phyloP scores from a whole-genome alignment of 2,113 vertebrate genomes.

The Tachycineta bicolor region DNA sequence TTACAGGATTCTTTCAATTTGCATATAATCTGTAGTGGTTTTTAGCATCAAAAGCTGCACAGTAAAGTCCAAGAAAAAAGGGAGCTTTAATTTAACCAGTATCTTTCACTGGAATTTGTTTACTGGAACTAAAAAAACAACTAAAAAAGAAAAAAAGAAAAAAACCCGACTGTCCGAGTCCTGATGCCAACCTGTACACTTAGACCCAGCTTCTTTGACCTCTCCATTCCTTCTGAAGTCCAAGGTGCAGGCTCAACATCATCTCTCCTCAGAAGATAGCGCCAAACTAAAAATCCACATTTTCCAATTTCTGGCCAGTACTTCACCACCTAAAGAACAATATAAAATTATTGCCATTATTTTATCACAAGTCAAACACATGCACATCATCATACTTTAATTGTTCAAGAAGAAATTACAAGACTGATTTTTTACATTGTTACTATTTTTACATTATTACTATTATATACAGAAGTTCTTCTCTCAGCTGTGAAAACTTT shows the following conservation, averaged over 20 bases:
- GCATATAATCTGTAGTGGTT: background rate
- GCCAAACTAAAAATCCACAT: constrained; percentile 97
- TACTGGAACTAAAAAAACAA: background rate
- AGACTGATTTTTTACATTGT: background rate
- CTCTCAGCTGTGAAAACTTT: background rate
- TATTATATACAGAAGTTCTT: background rate
- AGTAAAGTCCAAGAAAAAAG: background rate
- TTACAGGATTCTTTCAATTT: background rate
- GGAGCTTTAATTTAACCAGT: background rate
- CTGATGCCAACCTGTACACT: constrained; percentile 85
- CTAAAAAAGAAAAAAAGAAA: background rate
- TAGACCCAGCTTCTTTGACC: constrained; percentile 91
- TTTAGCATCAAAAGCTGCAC: background rate
- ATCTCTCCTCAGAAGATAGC: constrained; percentile 94
- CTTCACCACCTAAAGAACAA: constrained; percentile 90
- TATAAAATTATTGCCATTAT: background rate
- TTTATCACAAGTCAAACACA: background rate
- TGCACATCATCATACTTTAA: background rate
- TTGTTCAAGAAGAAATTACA: background rate
- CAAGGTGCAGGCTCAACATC: constrained; percentile 96
- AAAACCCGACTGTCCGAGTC: background rate
- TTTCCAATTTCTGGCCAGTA: constrained; percentile 99
- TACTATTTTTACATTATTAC: background rate
- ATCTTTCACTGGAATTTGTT: background rate
- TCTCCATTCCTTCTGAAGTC: constrained; percentile 93